Conservation (phyloP, 37 sponge, comb jelly and placozoan species). For the Chondrilla cf. caribensis region DNA sequence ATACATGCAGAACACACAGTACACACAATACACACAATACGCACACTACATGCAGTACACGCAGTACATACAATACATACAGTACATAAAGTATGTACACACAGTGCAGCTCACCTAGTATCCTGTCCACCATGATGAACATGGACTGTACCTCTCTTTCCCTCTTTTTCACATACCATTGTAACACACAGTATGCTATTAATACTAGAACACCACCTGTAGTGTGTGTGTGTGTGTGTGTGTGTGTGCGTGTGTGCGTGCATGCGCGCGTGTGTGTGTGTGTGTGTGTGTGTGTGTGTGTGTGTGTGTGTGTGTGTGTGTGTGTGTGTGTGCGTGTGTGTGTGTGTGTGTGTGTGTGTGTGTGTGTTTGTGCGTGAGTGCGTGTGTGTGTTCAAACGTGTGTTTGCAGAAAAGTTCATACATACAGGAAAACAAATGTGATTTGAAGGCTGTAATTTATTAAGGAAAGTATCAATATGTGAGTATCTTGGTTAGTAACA, state of each 20-base stretch:
- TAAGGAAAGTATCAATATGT: too few relatives aligned
- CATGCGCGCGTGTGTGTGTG: neutral
- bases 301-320: neutral
- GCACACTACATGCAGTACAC: neutral
- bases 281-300: constrained; percentile 10
- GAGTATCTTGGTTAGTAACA: neutral
- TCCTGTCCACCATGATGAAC: constrained; percentile 55
- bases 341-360: neutral
- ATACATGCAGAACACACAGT: neutral
- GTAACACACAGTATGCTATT: neutral
- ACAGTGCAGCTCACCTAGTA: constrained; percentile 33
- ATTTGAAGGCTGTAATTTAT: too few relatives aligned
- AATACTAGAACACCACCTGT: constrained; percentile 11
- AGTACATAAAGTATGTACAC: neutral
- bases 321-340: neutral
- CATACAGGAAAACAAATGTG: neutral
- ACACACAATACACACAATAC: neutral
- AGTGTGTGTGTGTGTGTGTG: neutral
- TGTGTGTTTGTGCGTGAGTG: neutral
- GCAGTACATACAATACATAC: too few relatives aligned
- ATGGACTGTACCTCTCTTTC: neutral
- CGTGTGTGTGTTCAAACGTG: neutral
- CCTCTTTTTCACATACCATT: constrained; percentile 28
- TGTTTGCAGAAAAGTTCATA: neutral
- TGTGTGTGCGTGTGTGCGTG: neutral